Conservation (phyloP, 2,888 invertebrate species). For the Macrophya alboannulata region DNA sequence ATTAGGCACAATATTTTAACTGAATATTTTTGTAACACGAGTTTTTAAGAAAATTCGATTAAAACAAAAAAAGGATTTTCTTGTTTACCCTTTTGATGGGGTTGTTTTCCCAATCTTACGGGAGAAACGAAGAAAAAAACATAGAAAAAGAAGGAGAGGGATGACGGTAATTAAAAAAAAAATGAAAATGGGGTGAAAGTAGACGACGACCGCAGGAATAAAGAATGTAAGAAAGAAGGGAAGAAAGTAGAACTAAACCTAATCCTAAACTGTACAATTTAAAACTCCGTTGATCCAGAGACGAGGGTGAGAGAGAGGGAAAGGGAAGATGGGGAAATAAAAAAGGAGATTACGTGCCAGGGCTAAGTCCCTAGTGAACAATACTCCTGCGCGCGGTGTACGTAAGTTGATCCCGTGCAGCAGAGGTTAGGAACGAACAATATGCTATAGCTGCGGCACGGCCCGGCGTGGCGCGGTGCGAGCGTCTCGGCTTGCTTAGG, state of each 20-base stretch:
- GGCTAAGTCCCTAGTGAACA: conserved; percentile 40
- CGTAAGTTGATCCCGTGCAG: conserved; percentile 41
- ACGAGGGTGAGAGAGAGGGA: not conserved
- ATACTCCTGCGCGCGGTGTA: conserved; percentile 7
- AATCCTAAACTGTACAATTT: conserved; percentile 28
- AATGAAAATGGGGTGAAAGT: not conserved
- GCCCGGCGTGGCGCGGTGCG: not conserved
- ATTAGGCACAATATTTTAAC: too few species aligned
- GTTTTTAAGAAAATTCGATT: too few species aligned
- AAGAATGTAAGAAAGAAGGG: not conserved
- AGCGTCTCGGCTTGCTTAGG: not conserved
- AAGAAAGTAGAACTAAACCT: not conserved
- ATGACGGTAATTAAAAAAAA: not conserved
- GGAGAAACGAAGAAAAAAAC: too few species aligned
- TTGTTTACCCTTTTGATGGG: too few species aligned
- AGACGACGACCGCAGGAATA: not conserved
- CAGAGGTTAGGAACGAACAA: conserved; percentile 35
- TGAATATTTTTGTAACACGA: too few species aligned
- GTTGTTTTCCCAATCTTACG: too few species aligned
- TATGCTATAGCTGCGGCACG: not conserved
- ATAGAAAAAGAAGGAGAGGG: too few species aligned
- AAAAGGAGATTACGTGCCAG: conserved; percentile 42
- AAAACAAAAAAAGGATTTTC: too few species aligned
- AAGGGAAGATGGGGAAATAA: not conserved
- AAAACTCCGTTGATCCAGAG: not conserved